Evolutionary conservation across 1,140 invertebrate species (phyloP).

Genomic region (Heterodera schachtii): DNA sequence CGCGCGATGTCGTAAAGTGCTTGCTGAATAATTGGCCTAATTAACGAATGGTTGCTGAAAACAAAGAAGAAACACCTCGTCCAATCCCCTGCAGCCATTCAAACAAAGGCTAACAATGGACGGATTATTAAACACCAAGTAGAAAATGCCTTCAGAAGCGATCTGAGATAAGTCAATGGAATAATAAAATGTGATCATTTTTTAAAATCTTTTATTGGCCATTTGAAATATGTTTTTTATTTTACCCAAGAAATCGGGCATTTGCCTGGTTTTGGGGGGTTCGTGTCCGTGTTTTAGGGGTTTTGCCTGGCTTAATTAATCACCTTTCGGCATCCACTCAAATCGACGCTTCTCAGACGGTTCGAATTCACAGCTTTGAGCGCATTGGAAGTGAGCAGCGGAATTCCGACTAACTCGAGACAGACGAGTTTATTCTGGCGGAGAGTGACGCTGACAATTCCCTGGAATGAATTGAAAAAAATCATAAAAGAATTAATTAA

Average conservation of each 20-base stretch:
- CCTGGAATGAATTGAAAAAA: slow-evolving; percentile 35
- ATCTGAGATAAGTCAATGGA: slow-evolving; percentile 44
- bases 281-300: too few relatives aligned
- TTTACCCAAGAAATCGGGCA: too few relatives aligned
- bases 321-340: slow-evolving; percentile 61
- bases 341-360: slow-evolving; percentile 52
- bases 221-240: too few relatives aligned
- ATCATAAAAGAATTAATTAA: too few relatives aligned
- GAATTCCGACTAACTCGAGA: slow-evolving; percentile 52
- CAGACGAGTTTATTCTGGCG: slow-evolving; percentile 39
- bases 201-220: too few relatives aligned
- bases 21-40: slow-evolving; percentile 25
- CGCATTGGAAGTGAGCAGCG: slow-evolving; percentile 51
- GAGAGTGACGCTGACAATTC: slow-evolving; percentile 49
- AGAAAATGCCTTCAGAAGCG: slow-evolving; percentile 55
- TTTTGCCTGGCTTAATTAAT: not conserved
- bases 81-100: slow-evolving; percentile 56
- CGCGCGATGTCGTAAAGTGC: slow-evolving; percentile 62
- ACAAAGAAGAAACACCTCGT: slow-evolving; percentile 39
- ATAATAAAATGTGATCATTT: not conserved
- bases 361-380: slow-evolving; percentile 50
- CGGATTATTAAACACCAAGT: slow-evolving; percentile 58
- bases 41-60: not conserved
- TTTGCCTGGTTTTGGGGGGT: too few relatives aligned
- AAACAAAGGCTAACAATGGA: slow-evolving; percentile 54